Conservation (phyloP, 1,140 invertebrate species). For the Drosophila setifemur region DNA sequence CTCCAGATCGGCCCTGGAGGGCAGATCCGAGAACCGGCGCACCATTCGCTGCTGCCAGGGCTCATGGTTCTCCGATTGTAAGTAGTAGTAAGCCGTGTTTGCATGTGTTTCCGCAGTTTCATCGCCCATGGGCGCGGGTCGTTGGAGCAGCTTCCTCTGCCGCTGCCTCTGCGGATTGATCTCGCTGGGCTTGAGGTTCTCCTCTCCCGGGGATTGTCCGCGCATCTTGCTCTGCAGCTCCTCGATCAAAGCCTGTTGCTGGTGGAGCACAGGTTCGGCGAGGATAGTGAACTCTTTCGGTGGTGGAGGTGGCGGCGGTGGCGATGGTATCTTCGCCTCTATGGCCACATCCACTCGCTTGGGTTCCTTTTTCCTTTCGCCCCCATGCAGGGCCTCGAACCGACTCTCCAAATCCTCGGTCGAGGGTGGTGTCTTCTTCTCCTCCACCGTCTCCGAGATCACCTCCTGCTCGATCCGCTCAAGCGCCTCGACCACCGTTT, state of each 20-base stretch:
- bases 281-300: constrained; percentile 13
- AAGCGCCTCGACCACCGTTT: constrained; percentile 51
- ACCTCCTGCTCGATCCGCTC: constrained; percentile 60
- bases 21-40: constrained; percentile 81
- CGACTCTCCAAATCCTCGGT: constrained; percentile 68
- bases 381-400: constrained; percentile 58
- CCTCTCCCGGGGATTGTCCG: constrained; percentile 55
- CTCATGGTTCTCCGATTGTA: constrained; percentile 77
- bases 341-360: constrained; percentile 57
- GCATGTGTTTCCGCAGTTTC: constrained; percentile 82
- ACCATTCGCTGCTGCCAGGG: constrained; percentile 69
- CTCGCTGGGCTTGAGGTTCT: constrained; percentile 69
- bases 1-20: constrained; percentile 79
- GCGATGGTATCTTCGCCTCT: constrained; percentile 58
- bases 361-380: constrained; percentile 9
- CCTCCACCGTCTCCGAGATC: constrained; percentile 40
- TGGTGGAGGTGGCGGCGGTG: constrained; percentile 49
- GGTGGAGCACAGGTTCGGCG: constrained; percentile 23
- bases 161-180: constrained; percentile 63
- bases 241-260: constrained; percentile 68
- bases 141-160: constrained; percentile 35
- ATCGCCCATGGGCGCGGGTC: constrained; percentile 73
- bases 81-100: constrained; percentile 74
- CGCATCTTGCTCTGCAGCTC: constrained; percentile 72
- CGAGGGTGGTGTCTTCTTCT: constrained; percentile 30